These are phyloP conservation scores for Halcyon badia DNA, from an alignment of 2,797 vertebrate genomes.

Conservation along the genomic window DNA sequence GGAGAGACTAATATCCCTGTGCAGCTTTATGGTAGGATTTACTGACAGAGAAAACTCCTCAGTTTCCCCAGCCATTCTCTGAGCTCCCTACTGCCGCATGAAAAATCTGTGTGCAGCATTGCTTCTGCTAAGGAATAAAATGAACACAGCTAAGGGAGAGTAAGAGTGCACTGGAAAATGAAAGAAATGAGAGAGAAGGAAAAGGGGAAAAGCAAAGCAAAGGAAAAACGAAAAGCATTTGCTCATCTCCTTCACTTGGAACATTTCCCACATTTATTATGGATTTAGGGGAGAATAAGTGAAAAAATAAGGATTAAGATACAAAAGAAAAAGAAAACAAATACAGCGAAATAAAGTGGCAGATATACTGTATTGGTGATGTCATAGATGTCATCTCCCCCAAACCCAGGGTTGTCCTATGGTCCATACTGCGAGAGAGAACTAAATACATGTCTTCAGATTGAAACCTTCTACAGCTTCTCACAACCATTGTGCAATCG, in stretches of 20 bases:
- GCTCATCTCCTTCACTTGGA: not conserved
- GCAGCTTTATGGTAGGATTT: not conserved
- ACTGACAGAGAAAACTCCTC: not conserved
- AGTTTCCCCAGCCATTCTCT: not conserved
- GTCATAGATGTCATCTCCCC: not conserved
- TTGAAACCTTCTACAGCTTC: not conserved
- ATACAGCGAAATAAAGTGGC: not conserved
- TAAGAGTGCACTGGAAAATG: accelerated
- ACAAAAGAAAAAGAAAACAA: not conserved
- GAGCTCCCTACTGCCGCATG: not conserved
- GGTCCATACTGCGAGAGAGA: not conserved
- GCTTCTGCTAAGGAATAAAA: not conserved
- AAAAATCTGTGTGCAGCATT: not conserved
- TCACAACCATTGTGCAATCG: accelerated
- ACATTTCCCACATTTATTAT: not conserved
- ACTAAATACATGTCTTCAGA: accelerated
- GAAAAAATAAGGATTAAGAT: not conserved
- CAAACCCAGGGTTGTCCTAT: accelerated
- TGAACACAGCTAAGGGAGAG: not conserved
- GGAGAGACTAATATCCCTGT: not conserved
- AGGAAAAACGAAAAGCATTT: not conserved
- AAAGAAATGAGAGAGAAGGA: not conserved
- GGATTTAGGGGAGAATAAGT: not conserved
- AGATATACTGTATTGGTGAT: not conserved
- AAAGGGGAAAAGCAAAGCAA: not conserved